These are phyloP conservation scores for Phortica magna DNA, from an alignment of 2,888 invertebrate species.

Conservation along the genomic window DNA sequence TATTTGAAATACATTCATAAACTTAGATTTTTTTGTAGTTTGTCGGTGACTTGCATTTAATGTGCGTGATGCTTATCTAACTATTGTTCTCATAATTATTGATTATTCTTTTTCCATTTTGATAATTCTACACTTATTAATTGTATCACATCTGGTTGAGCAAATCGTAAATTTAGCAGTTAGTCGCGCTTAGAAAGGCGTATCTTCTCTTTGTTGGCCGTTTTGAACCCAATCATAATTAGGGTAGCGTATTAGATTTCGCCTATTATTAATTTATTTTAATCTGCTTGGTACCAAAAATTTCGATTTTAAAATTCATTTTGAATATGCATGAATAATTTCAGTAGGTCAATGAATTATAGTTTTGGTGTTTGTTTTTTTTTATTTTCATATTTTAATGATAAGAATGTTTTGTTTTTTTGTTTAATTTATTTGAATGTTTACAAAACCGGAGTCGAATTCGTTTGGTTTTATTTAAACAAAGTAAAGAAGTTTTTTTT, in stretches of 20 bases:
- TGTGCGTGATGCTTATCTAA: too few relatives aligned
- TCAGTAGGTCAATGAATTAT: slow-evolving; percentile 31
- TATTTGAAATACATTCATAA: slow-evolving; percentile 50
- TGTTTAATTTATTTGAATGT: neutral
- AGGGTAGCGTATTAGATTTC: neutral
- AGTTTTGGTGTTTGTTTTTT: neutral
- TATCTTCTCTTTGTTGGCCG: too few relatives aligned
- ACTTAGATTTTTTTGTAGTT: slow-evolving; percentile 21
- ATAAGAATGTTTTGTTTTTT: slow-evolving; percentile 20
- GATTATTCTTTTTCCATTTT: too few relatives aligned
- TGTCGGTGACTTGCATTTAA: too few relatives aligned
- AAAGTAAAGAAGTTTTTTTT: too few relatives aligned
- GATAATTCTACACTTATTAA: too few relatives aligned
- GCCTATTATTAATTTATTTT: slow-evolving; percentile 6
- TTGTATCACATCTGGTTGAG: too few relatives aligned
- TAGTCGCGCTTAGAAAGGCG: too few relatives aligned
- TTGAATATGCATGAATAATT: slow-evolving; percentile 32
- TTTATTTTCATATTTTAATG: slow-evolving; percentile 6
- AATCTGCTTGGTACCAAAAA: neutral
- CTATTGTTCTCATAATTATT: too few relatives aligned
- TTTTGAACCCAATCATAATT: too few relatives aligned
- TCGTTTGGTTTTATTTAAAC: too few relatives aligned
- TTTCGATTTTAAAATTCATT: neutral
- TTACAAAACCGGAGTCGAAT: neutral
- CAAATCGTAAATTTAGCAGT: too few relatives aligned